These are phyloP conservation scores for Melanerpes formicivorus DNA, from an alignment of 2,113 vertebrate genomes.

Conservation along the genomic window DNA sequence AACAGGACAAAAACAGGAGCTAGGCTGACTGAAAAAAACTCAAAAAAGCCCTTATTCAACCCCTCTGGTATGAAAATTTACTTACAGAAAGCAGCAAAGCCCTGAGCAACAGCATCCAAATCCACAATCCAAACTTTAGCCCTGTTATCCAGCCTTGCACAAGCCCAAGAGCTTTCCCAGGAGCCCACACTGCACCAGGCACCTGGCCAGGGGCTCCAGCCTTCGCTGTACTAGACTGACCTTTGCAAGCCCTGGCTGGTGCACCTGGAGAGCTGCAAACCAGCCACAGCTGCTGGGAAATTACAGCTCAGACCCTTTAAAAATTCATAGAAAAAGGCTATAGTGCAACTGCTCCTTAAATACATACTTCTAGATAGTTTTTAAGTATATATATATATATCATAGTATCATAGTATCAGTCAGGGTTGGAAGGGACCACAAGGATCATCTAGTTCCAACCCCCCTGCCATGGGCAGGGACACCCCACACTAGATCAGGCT, in stretches of 20 bases:
- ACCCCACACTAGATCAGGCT: no score
- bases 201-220: accelerated
- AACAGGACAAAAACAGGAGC: neutral
- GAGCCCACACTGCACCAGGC: accelerated
- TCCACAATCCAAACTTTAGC: neutral
- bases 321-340: neutral
- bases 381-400: neutral
- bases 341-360: neutral
- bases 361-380: neutral
- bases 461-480: no score
- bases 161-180: neutral
- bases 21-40: neutral
- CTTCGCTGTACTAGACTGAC: accelerated
- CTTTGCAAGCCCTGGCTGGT: neutral
- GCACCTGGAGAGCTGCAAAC: neutral
- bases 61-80: neutral
- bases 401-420: neutral
- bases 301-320: neutral
- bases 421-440: no score
- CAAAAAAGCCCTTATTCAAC: neutral
- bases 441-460: no score
- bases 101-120: neutral
- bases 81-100: neutral
- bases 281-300: constrained; percentile 8
- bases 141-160: neutral